Conservation (phyloP, 1,140 invertebrate species). For the Drosophila seguyi region DNA sequence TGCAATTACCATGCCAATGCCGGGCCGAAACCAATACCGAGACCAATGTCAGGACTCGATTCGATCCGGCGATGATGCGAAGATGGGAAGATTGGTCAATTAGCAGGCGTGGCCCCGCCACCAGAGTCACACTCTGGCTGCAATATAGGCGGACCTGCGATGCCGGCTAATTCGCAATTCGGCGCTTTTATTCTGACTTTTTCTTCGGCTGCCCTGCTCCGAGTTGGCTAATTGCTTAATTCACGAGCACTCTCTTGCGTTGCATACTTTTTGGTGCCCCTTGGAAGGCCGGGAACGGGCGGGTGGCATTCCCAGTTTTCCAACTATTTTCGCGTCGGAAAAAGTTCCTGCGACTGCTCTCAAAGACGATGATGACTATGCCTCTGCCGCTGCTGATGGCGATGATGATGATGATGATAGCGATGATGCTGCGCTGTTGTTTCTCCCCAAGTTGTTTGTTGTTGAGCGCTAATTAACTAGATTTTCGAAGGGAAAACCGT, state of each 20-base stretch:
- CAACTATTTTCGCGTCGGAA: constrained; percentile 50
- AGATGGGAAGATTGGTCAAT: constrained; percentile 47
- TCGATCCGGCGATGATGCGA: constrained; percentile 26
- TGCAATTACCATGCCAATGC: constrained; percentile 56
- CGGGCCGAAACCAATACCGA: constrained; percentile 12
- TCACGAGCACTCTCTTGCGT: constrained; percentile 54
- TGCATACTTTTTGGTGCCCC: constrained; percentile 29
- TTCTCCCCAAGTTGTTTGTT: constrained; percentile 50
- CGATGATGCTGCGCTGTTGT: constrained; percentile 27
- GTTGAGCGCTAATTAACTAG: constrained; percentile 65
- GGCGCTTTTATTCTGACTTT: constrained; percentile 17
- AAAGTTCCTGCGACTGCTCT: constrained; percentile 33
- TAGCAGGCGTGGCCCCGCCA: constrained; percentile 12
- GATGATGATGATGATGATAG: constrained; percentile 2
- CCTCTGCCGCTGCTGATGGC: background rate
- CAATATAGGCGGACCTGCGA: constrained; percentile 20
- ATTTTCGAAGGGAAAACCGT: constrained; percentile 61
- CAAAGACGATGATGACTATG: constrained; percentile 14
- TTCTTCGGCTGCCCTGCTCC: constrained; percentile 20
- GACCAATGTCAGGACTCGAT: constrained; percentile 15
- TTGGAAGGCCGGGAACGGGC: constrained; percentile 2
- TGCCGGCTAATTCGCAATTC: constrained; percentile 50
- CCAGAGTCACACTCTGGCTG: constrained; percentile 2
- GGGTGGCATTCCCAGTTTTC: constrained; percentile 27
- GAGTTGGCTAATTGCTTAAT: constrained; percentile 63